A percentile compares a stretch with the other conserved stretches of the same genome.
These are phyloP conservation scores for Yponomeuta plumbellus DNA, from an alignment of 2,888 invertebrate genomes.

Conservation along the genomic window DNA sequence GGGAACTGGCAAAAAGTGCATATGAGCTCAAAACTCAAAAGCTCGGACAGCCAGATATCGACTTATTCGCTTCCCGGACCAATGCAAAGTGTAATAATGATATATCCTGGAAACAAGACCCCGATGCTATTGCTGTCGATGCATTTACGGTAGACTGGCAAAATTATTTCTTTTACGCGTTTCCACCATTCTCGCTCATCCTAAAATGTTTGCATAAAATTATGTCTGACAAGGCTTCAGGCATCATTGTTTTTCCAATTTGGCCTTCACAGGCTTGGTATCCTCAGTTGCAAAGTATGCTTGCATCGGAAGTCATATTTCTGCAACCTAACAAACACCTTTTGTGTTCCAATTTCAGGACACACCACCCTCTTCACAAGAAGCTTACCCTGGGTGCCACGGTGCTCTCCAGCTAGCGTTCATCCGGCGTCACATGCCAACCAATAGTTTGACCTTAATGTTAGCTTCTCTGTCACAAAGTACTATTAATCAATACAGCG, in stretches of 20 bases:
- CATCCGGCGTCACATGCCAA: slow-evolving; percentile 16
- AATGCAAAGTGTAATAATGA: slow-evolving; percentile 23
- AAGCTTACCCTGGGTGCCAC: slow-evolving; percentile 29
- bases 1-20: background rate
- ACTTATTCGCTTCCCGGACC: slow-evolving; percentile 21
- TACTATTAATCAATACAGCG: slow-evolving; percentile 18
- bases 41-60: slow-evolving; percentile 22
- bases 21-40: slow-evolving; percentile 12
- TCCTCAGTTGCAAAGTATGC: slow-evolving; percentile 22
- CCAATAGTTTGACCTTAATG: slow-evolving; percentile 20
- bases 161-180: slow-evolving; percentile 23
- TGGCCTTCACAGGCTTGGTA: slow-evolving; percentile 31
- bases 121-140: slow-evolving; percentile 20
- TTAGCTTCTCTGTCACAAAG: slow-evolving; percentile 23
- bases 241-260: slow-evolving; percentile 27
- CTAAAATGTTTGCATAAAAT: slow-evolving; percentile 24
- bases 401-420: slow-evolving; percentile 25
- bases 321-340: slow-evolving; percentile 22
- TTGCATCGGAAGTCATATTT: slow-evolving; percentile 22
- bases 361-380: slow-evolving; percentile 21
- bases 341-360: slow-evolving; percentile 24
- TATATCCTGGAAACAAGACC: slow-evolving; percentile 19
- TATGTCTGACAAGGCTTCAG: slow-evolving; percentile 25
- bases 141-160: slow-evolving; percentile 23
- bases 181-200: slow-evolving; percentile 24